Base-by-base conservation (phyloP, 2,113 vertebrate genomes). In the Paraplagusia blochii region DNA sequence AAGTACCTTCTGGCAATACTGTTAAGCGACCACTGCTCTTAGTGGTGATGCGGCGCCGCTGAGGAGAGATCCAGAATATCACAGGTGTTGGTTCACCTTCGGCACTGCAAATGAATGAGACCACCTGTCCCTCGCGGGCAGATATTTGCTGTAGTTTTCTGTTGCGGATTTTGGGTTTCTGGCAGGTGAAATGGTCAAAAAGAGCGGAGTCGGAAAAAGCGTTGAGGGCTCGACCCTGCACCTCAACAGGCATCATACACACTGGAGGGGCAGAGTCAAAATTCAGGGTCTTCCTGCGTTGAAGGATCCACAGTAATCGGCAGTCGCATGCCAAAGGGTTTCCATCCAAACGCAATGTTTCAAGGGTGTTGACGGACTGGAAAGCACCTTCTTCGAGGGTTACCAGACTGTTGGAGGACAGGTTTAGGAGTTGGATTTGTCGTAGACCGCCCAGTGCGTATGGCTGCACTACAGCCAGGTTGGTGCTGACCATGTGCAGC, bases 291-390 rank as follows among this genome's bases (percentile, higher is more conserved):
- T 97, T 97, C 9, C 95, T 90, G 0, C 94, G 93, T 84, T 98
- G 96, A 63, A 98, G 91, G 72, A 99, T 93, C 96, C 97, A 99
- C 9, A 98, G 91, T 44, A 99, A 90, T 34, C 97, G 95, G 62
- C 97, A 99, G 87, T 99, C 97, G 0, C 97, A 99, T 59, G 94
- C 92, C 72, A 99, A 82, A 1, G 97, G 97, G 83, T 98, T 99
- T 36, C 88, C 89, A 55, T 99, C 96, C 67, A 98, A 84, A 3
- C 96, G 90, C 71, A 99, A 83, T 0, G 93, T 95, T 87, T 98
- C 95, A 81, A 98, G 86, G 0, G 92, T 96, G 89, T 96, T 95
- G 33, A 98, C 93, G 0, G 96, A 96, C 70, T 97, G 95, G 84
- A 99, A 98, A 35, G 94, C 88, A 60, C 83, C 89, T 67, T 99